These are phyloP conservation scores for Sesia bembeciformis DNA, from an alignment of 2,888 invertebrate genomes.

Conservation along the genomic window DNA sequence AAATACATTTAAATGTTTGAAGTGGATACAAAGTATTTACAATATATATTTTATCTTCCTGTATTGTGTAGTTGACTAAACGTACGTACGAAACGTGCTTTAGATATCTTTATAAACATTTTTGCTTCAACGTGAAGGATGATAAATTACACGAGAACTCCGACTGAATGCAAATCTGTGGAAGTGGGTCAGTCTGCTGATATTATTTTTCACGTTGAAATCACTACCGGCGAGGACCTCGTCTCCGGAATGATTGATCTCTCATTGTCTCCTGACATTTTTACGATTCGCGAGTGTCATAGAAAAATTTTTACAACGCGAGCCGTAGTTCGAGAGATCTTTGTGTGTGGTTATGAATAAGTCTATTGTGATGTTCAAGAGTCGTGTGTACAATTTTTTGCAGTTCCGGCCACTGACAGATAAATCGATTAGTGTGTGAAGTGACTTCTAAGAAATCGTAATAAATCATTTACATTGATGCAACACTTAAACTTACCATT, in stretches of 20 bases:
- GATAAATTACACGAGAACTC: conserved; percentile 53
- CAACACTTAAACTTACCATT: conserved; percentile 8
- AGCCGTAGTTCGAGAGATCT: conserved; percentile 28
- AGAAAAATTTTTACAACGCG: conserved; percentile 42
- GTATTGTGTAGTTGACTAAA: no score
- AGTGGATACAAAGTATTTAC: no score
- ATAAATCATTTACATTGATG: conserved; percentile 16
- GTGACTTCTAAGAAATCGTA: conserved; percentile 1
- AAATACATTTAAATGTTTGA: no score
- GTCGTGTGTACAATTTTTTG: conserved; percentile 34
- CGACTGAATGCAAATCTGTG: conserved; percentile 65
- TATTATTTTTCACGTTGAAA: conserved; percentile 57
- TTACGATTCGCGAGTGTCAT: conserved; percentile 52
- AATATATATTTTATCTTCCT: no score
- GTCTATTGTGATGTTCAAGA: conserved; percentile 26
- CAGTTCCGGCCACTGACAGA: conserved; percentile 60
- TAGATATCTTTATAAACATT: conserved; percentile 31
- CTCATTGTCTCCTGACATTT: conserved; percentile 56
- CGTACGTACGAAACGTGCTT: background rate
- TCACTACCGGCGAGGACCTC: conserved; percentile 46
- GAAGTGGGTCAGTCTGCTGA: conserved; percentile 60
- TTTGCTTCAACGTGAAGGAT: conserved; percentile 27
- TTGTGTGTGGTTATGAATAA: conserved; percentile 37
- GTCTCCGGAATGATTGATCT: conserved; percentile 61
- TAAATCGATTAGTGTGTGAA: conserved; percentile 34